Percentiles rank a stretch among this genome's conserved stretches.
phyloP scores from a whole-genome alignment of 2,113 vertebrate species.

The Colistium nudipinnis region DNA sequence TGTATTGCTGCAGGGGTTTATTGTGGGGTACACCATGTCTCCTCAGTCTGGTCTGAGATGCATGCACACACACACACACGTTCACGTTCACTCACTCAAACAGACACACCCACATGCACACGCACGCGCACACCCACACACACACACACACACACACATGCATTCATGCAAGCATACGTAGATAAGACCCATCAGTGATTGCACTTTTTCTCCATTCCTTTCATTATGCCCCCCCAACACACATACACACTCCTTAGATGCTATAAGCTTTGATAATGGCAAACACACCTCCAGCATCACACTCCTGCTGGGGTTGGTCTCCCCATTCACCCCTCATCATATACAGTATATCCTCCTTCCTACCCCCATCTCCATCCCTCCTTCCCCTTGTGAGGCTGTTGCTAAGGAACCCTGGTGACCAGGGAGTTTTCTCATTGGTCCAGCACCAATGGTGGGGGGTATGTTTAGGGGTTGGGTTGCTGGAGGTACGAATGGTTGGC shows the following conservation, averaged over 20 bases:
- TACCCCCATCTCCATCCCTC: slow-evolving; percentile 38
- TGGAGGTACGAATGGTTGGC: background rate
- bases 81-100: background rate
- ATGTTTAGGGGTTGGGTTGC: background rate
- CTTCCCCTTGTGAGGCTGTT: slow-evolving; percentile 73
- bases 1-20: too few relatives aligned
- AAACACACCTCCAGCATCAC: slow-evolving; percentile 53
- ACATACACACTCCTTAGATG: slow-evolving; percentile 33
- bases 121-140: background rate
- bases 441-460: slow-evolving; percentile 32
- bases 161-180: too few relatives aligned
- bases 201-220: too few relatives aligned
- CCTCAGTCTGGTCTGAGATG: too few relatives aligned
- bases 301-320: slow-evolving; percentile 52
- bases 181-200: too few relatives aligned
- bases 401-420: slow-evolving; percentile 79
- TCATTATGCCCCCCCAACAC: too few relatives aligned
- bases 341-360: slow-evolving; percentile 12
- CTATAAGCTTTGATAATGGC: slow-evolving; percentile 65
- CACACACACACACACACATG: slow-evolving; percentile 15
- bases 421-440: slow-evolving; percentile 69
- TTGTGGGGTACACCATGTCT: too few relatives aligned
- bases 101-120: slow-evolving; percentile 14
- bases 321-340: slow-evolving; percentile 27
- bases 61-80: slow-evolving; percentile 3